Evolutionary conservation across 2,888 invertebrate species (phyloP).

Genomic region (Mythimna ferrago): DNA sequence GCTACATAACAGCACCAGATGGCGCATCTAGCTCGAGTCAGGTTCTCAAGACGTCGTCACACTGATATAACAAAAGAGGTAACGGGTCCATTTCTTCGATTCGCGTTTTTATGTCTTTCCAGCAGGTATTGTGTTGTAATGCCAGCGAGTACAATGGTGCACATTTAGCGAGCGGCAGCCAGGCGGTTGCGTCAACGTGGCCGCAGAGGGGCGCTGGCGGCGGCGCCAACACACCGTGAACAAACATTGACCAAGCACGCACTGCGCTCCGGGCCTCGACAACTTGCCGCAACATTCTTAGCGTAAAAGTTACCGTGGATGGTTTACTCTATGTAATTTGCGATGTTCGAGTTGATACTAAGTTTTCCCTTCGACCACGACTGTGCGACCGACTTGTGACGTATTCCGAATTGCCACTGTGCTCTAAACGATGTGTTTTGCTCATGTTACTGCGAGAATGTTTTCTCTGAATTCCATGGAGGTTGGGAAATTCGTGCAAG

Average conservation of each 20-base stretch:
- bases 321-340: slow-evolving; percentile 90
- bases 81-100: slow-evolving; percentile 58
- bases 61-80: slow-evolving; percentile 57
- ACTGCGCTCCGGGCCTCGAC: slow-evolving; percentile 80
- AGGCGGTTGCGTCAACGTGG: slow-evolving; percentile 72
- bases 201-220: slow-evolving; percentile 79
- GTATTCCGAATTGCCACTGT: slow-evolving; percentile 79
- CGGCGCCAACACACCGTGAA: slow-evolving; percentile 82
- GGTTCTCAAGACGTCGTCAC: slow-evolving; percentile 37
- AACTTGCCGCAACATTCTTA: slow-evolving; percentile 90
- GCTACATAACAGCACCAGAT: slow-evolving; percentile 60
- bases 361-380: slow-evolving; percentile 78
- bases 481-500: slow-evolving; percentile 77
- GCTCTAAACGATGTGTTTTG: slow-evolving; percentile 77
- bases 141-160: slow-evolving; percentile 69
- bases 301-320: slow-evolving; percentile 90
- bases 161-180: slow-evolving; percentile 61
- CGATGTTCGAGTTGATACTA: slow-evolving; percentile 84
- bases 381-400: slow-evolving; percentile 82
- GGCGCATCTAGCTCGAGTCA: slow-evolving; percentile 59
- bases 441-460: slow-evolving; percentile 74
- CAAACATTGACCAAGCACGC: slow-evolving; percentile 88
- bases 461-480: slow-evolving; percentile 75
- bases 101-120: slow-evolving; percentile 63
- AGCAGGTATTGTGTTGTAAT: slow-evolving; percentile 71